phyloP scores from a whole-genome alignment of 1,140 invertebrate species.

The Ephestia elutella region DNA sequence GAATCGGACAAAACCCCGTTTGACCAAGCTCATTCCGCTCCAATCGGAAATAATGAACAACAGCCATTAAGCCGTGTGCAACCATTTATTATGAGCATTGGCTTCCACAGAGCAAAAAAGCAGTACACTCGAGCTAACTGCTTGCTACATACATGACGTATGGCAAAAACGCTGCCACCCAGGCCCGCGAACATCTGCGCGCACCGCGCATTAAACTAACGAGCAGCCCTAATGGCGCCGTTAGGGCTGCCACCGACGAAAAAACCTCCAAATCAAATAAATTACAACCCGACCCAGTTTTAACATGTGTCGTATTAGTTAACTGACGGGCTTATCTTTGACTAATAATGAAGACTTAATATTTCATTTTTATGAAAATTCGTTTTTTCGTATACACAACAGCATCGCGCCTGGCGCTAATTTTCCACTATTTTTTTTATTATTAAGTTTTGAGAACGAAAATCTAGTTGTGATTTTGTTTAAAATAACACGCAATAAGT shows the following conservation, averaged over 20 bases:
- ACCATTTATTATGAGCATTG: conserved; percentile 19
- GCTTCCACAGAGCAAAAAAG: conserved; percentile 20
- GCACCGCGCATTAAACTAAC: conserved; percentile 62
- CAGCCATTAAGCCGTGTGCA: conserved; percentile 1
- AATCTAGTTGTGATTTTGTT: too few species aligned
- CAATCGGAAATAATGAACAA: conserved; percentile 8
- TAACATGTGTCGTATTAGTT: conserved; percentile 40
- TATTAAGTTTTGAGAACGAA: too few species aligned
- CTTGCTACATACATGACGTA: conserved; percentile 46
- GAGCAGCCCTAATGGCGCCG: conserved; percentile 61
- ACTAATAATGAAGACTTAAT: conserved; percentile 22
- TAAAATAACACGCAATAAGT: too few species aligned
- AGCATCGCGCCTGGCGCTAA: too few species aligned
- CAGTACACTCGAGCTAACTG: conserved; percentile 34
- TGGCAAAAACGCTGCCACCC: conserved; percentile 41
- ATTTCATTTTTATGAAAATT: not conserved
- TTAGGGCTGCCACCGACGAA: conserved; percentile 46
- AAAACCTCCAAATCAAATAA: conserved; percentile 59
- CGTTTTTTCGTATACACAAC: too few species aligned
- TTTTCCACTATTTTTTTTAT: too few species aligned
- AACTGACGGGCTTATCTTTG: conserved; percentile 34
- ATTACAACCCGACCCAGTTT: conserved; percentile 47
- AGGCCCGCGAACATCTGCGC: conserved; percentile 47
- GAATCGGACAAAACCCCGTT: not conserved
- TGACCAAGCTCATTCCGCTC: not conserved